Evolutionary conservation across 2,797 vertebrate species (phyloP).

Genomic region (Calcarius lapponicus): DNA sequence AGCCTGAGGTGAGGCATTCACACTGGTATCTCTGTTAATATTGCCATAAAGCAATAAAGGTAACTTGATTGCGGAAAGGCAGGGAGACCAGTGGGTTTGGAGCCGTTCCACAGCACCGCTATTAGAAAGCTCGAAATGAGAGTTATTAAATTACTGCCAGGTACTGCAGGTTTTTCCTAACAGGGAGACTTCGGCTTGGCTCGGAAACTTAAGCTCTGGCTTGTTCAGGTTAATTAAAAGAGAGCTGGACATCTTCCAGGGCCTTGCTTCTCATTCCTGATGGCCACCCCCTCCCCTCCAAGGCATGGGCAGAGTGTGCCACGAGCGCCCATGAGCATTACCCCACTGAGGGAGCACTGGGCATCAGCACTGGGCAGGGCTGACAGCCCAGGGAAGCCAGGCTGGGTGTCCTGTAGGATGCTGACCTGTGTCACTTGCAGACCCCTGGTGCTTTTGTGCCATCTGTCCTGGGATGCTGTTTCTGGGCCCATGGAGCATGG

Average conservation of each 20-base stretch:
- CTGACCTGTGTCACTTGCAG: background rate
- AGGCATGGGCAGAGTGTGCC: background rate
- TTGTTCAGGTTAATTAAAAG: conserved; percentile 70
- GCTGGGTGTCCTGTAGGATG: background rate
- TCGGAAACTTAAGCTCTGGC: conserved; percentile 59
- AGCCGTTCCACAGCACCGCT: conserved; percentile 23
- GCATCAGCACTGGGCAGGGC: background rate
- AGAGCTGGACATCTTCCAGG: conserved; percentile 62
- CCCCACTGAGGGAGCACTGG: accelerated
- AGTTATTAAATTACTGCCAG: conserved; percentile 67
- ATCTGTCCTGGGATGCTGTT: background rate
- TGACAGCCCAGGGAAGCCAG: background rate
- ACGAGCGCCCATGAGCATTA: accelerated
- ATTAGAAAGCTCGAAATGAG: conserved; percentile 44
- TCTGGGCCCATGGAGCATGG: accelerated
- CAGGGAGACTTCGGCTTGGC: conserved; percentile 41
- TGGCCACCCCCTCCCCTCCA: background rate
- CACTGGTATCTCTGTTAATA: conserved; percentile 60
- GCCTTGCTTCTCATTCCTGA: conserved; percentile 16
- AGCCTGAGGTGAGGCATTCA: conserved; percentile 33
- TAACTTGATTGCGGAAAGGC: conserved; percentile 49
- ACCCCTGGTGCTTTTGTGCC: background rate
- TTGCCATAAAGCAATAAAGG: conserved; percentile 58
- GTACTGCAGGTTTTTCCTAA: conserved; percentile 67
- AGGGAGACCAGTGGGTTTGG: conserved; percentile 47